Percentiles rank a stretch among this genome's conserved stretches.
These are phyloP conservation scores for Drosophila pectinifera DNA, from an alignment of 1,140 invertebrate species.

Conservation along the genomic window DNA sequence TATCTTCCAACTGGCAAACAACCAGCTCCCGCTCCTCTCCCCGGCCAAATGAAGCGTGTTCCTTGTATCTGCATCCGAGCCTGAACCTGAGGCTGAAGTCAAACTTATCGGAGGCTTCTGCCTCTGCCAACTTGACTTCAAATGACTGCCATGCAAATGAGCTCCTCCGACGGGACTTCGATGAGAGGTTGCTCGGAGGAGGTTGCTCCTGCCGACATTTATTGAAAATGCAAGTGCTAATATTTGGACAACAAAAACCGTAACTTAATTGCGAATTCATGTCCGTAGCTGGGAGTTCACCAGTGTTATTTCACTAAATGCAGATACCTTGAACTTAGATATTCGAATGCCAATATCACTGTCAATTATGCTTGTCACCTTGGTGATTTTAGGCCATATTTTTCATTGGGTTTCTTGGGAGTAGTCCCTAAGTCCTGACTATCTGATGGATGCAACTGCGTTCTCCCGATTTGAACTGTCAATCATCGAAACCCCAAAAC, in stretches of 20 bases:
- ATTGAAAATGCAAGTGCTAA: slow-evolving; percentile 80
- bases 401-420: background rate
- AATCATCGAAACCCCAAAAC: slow-evolving; percentile 6
- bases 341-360: no score
- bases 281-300: slow-evolving; percentile 23
- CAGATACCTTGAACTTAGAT: background rate
- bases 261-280: slow-evolving; percentile 73
- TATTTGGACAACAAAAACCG: slow-evolving; percentile 76
- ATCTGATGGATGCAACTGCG: background rate
- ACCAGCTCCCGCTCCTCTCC: background rate
- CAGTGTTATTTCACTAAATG: slow-evolving; percentile 2
- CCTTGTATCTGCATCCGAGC: slow-evolving; percentile 44
- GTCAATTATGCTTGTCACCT: no score
- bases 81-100: slow-evolving; percentile 29
- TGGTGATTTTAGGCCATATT: no score
- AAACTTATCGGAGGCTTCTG: slow-evolving; percentile 40
- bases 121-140: slow-evolving; percentile 32
- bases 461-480: slow-evolving; percentile 5
- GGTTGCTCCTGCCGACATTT: slow-evolving; percentile 52
- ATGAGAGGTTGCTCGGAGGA: slow-evolving; percentile 40
- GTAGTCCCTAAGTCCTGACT: no score
- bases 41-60: slow-evolving; percentile 69
- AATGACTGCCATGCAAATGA: slow-evolving; percentile 69
- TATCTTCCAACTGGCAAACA: slow-evolving; percentile 53
- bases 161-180: slow-evolving; percentile 39